phyloP scores from a whole-genome alignment of 2,113 vertebrate genomes.

The Plectropomus leopardus region DNA sequence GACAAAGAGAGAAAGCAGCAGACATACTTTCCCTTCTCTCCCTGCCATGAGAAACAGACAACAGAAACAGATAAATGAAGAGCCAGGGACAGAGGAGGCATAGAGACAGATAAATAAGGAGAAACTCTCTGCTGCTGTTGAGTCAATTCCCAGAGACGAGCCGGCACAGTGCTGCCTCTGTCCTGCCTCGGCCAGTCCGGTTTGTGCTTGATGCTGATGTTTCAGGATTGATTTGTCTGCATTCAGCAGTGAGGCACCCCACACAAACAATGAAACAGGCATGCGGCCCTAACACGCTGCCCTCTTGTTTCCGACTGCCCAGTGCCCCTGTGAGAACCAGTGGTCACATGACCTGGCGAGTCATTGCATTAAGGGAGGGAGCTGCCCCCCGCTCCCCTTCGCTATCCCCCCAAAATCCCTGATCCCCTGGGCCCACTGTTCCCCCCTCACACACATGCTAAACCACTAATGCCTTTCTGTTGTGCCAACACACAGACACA shows the following conservation, averaged over 20 bases:
- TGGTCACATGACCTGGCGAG: conserved; percentile 74
- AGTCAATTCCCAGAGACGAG: conserved; percentile 60
- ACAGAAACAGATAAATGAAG: conserved; percentile 53
- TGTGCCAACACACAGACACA: conserved; percentile 50
- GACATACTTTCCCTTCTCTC: conserved; percentile 16
- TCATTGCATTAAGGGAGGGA: conserved; percentile 31
- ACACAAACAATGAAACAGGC: conserved; percentile 76
- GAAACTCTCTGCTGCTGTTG: conserved; percentile 44
- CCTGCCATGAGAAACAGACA: conserved; percentile 48
- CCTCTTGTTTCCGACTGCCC: conserved; percentile 74
- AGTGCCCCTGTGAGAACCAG: conserved; percentile 73
- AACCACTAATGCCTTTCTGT: conserved; percentile 58
- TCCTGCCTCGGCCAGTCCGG: conserved; percentile 41
- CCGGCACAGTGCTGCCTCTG: conserved; percentile 66
- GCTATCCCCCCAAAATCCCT: conserved; percentile 37
- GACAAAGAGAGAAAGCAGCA: conserved; percentile 7
- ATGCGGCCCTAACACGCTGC: conserved; percentile 74
- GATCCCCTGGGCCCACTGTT: conserved; percentile 27
- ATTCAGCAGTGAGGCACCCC: conserved; percentile 75
- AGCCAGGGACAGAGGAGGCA: conserved; percentile 45
- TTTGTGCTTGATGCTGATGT: conserved; percentile 72
- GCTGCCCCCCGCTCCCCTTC: neutral
- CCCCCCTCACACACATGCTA: conserved; percentile 50
- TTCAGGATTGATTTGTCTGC: conserved; percentile 75
- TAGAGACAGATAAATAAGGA: conserved; percentile 66